Base-by-base conservation (phyloP, 2,797 vertebrate species). In the Catharus ustulatus region DNA sequence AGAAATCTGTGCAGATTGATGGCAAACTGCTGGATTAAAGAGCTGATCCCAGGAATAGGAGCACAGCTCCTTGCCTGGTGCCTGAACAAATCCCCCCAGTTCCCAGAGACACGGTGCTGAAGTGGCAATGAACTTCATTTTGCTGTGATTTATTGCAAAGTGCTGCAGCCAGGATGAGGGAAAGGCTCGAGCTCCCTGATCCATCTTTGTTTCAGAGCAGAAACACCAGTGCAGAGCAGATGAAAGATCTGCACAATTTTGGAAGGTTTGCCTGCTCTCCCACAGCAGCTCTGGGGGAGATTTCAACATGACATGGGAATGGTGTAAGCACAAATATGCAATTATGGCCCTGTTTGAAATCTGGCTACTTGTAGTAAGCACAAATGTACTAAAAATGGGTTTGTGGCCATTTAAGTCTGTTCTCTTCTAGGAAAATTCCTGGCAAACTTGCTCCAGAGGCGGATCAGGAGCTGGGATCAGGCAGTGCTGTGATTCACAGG, bases 241-340 rank as follows among this genome's bases (percentile, higher is more conserved):
- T 91, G 86, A 90, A 57, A 75, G 81, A 85, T 61, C 2, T 64
- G 68, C 49, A 72, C 63, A 38, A 51, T 87, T 94, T 66, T 54
- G 84, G 90, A 75, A 89, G 86, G 57, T 72, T 80, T 92, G 20
- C 45, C 68, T 66, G 87, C 91, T 85, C 63, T 79, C 83, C 81
- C 58, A 30, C 38, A 71, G 85, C 68, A 74, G 91, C 78, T 80
- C 91, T 38, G 58, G 57, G 75, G 75, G 30, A 62, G 78, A 71
- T 91, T 89, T 77, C 81, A 79, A 67, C 67, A n/a, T 3, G 57
- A 79, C 61, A 42, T 3, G 67, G 74, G 94, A 95, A 82, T 7
- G 43, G 82, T 27, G 36, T 40, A 63, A 94, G 61, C 82, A 87
- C 61, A 91, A 94, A 95, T 54, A 74, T 5, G 67, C 52, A 74